Evolutionary conservation across 2,113 vertebrate genomes (phyloP), one percentile per base, ranked within the genome.

Genomic region (Nestor notabilis): DNA sequence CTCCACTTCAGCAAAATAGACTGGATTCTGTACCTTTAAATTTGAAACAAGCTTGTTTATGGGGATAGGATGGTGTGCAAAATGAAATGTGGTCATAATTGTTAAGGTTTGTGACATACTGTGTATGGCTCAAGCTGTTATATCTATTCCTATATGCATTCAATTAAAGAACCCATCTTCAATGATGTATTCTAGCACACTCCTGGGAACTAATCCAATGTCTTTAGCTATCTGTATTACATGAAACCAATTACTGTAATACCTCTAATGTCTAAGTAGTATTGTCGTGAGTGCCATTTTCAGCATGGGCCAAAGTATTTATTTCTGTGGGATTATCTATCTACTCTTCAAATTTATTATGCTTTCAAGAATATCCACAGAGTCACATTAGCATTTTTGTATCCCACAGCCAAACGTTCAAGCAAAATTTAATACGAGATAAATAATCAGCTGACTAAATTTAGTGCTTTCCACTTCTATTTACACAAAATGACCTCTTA

Each of bases 191-290:
- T 80, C 70, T 69, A 92, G 87, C 56, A 63, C 64, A 50, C 92
- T 92, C 53, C 13, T 92, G 96, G 95, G 97, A 95, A 87, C 83
- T 20, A 55, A 87, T 79, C 84, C 93, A 91, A 92, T 60, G 53
- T 84, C 91, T 96, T 96, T 89, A 77, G 80, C 78, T 77, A 35
- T 95, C 83, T 95, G 89, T 93, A 96, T 94, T 96, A 91, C 58
- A 58, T 56, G 84, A 95, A 98, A 91, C 79, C 93, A 95, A 93
- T 95, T 94, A 95, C 28, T 87, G 60, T 72, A 86, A 83, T 82
- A 77, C 82, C 83, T 95, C 81, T 94, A 74, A 97, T 46, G 89
- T 87, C 58, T 92, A 91, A 88, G 72, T 81, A 52, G 53, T 92
- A 85, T 95, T 95, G 94, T 92, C 81, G 0, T 68, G 68, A 91